These are phyloP conservation scores for Tachina fera DNA, from an alignment of 2,888 invertebrate species.

Conservation along the genomic window DNA sequence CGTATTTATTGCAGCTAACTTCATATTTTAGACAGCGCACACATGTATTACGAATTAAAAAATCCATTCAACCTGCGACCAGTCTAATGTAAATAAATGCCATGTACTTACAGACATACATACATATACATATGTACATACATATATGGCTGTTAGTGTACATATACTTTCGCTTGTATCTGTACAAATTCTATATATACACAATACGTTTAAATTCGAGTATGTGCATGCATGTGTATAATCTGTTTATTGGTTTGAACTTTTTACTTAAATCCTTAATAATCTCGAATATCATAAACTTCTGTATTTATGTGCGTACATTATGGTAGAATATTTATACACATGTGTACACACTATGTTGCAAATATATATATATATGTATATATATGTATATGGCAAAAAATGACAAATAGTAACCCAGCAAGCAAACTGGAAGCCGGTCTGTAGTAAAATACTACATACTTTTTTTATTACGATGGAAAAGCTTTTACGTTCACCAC, in stretches of 20 bases:
- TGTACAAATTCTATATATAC: neutral
- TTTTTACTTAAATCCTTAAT: conserved; percentile 55
- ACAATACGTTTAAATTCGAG: neutral
- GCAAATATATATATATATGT: no score
- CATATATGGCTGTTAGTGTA: neutral
- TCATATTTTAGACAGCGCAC: no score
- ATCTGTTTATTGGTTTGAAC: conserved; percentile 49
- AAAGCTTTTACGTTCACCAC: no score
- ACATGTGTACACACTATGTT: neutral
- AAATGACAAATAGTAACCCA: neutral
- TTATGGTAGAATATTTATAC: no score
- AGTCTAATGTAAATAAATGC: no score
- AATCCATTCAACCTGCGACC: no score
- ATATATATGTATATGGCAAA: no score
- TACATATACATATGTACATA: neutral
- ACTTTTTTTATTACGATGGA: no score
- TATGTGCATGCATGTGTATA: neutral
- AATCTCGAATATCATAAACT: conserved; percentile 48
- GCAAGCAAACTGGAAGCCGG: neutral
- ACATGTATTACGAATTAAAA: no score
- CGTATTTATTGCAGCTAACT: no score
- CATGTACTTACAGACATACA: neutral
- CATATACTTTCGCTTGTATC: neutral
- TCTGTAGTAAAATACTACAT: no score
- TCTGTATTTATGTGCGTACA: conserved; percentile 18